phyloP scores from a whole-genome alignment of 1,140 invertebrate genomes.

The Lordiphosa mommai region DNA sequence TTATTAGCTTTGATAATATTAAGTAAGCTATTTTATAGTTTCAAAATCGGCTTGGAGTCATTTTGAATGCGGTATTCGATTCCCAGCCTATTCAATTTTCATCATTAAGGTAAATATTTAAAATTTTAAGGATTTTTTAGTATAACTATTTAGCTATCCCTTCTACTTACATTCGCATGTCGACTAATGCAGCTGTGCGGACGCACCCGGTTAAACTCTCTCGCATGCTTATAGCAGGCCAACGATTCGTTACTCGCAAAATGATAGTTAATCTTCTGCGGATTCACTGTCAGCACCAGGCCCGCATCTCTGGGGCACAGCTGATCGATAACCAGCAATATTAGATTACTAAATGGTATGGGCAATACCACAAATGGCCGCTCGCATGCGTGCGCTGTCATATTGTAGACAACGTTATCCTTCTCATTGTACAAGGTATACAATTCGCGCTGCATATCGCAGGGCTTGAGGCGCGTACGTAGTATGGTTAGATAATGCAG shows the following conservation, averaged over 20 bases:
- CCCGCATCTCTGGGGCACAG: slow-evolving; percentile 81
- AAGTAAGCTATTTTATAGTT: no score
- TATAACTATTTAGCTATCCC: no score
- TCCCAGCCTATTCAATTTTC: no score
- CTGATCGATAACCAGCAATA: slow-evolving; percentile 89
- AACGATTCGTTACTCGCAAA: slow-evolving; percentile 81
- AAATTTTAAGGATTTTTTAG: no score
- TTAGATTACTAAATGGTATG: slow-evolving; percentile 90
- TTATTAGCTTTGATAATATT: no score
- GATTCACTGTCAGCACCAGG: slow-evolving; percentile 81
- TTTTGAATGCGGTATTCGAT: no score
- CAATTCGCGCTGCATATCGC: slow-evolving; percentile 77
- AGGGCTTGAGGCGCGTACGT: slow-evolving; percentile 82
- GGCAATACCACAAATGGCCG: slow-evolving; percentile 91
- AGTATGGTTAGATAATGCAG: slow-evolving; percentile 83
- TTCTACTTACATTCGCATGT: slow-evolving; percentile 84
- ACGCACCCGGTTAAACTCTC: slow-evolving; percentile 82
- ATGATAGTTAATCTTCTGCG: slow-evolving; percentile 83
- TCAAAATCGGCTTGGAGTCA: no score
- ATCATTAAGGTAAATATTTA: no score
- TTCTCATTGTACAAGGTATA: slow-evolving; percentile 78
- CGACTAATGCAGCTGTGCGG: slow-evolving; percentile 85
- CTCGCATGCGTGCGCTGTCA: slow-evolving; percentile 79
- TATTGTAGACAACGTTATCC: slow-evolving; percentile 75
- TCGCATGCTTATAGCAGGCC: slow-evolving; percentile 84